These are phyloP conservation scores for Hoplias malabaricus DNA, from an alignment of 2,113 vertebrate species.

Conservation along the genomic window DNA sequence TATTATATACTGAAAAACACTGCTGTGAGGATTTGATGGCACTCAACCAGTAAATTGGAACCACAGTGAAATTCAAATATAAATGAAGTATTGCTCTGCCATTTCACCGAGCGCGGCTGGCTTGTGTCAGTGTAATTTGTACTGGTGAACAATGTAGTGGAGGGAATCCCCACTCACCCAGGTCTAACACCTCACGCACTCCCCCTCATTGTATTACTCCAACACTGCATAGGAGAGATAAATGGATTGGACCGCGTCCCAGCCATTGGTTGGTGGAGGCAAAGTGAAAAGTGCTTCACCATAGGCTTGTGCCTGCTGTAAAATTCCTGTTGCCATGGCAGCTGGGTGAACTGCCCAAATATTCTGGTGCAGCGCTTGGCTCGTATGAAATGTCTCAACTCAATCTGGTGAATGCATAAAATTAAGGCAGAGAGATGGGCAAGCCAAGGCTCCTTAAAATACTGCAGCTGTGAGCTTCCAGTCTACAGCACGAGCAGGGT, in stretches of 20 bases:
- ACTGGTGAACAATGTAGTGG: slow-evolving; percentile 38
- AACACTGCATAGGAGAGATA: slow-evolving; percentile 65
- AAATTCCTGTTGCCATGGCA: slow-evolving; percentile 84
- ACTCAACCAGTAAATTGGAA: no score
- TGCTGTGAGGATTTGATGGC: no score
- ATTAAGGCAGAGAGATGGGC: slow-evolving; percentile 59
- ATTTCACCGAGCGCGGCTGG: slow-evolving; percentile 18
- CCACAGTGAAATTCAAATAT: neutral
- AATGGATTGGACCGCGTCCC: slow-evolving; percentile 74
- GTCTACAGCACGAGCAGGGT: neutral
- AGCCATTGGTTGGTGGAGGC: slow-evolving; percentile 70
- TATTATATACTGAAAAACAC: no score
- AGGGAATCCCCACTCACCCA: slow-evolving; percentile 48
- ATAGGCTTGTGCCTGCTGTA: slow-evolving; percentile 79
- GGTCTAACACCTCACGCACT: slow-evolving; percentile 51
- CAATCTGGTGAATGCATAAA: slow-evolving; percentile 56
- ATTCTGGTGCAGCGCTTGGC: slow-evolving; percentile 52
- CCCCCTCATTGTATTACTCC: slow-evolving; percentile 60
- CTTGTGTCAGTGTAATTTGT: slow-evolving; percentile 32
- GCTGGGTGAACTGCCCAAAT: slow-evolving; percentile 82
- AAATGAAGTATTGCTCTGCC: slow-evolving; percentile 25
- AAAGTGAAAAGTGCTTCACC: slow-evolving; percentile 71
- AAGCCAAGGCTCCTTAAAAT: neutral
- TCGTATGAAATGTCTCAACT: slow-evolving; percentile 50
- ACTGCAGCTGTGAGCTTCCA: neutral